phyloP scores from a whole-genome alignment of 2,113 vertebrate genomes.

The Pollimyrus isidori region DNA sequence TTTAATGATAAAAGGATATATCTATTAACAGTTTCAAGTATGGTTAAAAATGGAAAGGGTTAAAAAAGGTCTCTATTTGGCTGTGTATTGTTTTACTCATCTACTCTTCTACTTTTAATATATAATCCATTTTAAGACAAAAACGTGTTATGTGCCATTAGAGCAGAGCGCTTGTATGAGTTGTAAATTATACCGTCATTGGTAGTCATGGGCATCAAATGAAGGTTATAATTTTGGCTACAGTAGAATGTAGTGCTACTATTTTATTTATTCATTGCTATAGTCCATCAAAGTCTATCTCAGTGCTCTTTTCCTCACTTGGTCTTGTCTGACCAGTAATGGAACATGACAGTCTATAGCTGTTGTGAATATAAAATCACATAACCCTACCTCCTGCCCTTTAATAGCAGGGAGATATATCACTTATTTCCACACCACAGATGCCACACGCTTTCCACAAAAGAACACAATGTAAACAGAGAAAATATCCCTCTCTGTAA shows the following conservation, averaged over 20 bases:
- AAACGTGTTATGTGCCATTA: not conserved
- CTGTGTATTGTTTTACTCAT: not conserved
- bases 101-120: not conserved
- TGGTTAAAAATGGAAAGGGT: not conserved
- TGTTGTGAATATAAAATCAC: conserved; percentile 26
- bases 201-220: conserved; percentile 5
- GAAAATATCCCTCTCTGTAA: not conserved
- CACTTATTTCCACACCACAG: not conserved
- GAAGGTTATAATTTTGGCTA: conserved; percentile 21
- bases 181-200: conserved; percentile 12
- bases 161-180: not conserved
- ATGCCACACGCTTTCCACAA: not conserved
- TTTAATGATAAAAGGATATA: not conserved
- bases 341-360: conserved; percentile 22
- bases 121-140: not conserved
- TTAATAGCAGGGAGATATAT: conserved; percentile 16
- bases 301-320: conserved; percentile 20
- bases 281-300: conserved; percentile 28
- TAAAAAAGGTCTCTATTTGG: not conserved
- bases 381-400: conserved; percentile 8
- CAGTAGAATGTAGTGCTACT: not conserved
- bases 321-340: conserved; percentile 26
- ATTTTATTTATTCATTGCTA: conserved; percentile 31
- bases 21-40: not conserved
- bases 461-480: not conserved